A percentile compares a stretch with the other conserved stretches of the same genome.
These are phyloP conservation scores for Choloepus hoffmanni DNA, from an alignment of 2,113 vertebrate species.

Conservation along the genomic window DNA sequence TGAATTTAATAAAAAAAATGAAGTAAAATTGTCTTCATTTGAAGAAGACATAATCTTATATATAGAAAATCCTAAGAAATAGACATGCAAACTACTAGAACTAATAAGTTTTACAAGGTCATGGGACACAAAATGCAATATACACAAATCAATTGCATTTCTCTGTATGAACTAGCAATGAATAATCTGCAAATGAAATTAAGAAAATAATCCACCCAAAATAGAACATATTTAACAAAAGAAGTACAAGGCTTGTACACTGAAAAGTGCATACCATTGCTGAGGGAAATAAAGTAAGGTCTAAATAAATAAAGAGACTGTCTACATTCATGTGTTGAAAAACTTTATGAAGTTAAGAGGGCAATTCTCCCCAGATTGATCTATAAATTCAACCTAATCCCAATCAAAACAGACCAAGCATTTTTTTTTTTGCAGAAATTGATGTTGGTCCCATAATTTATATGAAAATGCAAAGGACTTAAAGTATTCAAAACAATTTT, in stretches of 20 bases:
- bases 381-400: background rate
- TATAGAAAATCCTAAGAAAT: background rate
- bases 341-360: background rate
- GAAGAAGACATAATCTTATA: background rate
- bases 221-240: slow-evolving; percentile 33
- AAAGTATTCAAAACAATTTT: background rate
- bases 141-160: background rate
- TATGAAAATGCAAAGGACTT: slow-evolving; percentile 1
- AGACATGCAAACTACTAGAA: background rate
- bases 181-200: background rate
- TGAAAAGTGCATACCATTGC: background rate
- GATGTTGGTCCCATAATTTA: background rate
- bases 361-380: background rate
- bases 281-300: slow-evolving; percentile 6
- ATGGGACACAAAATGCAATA: background rate
- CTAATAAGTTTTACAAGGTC: background rate
- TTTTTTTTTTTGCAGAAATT: background rate
- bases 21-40: slow-evolving; percentile 14
- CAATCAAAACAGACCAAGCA: background rate
- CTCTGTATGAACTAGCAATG: background rate
- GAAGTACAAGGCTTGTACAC: background rate
- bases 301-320: slow-evolving; percentile 29
- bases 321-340: background rate
- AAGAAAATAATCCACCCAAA: background rate
- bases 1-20: background rate